Conservation (phyloP, 2,888 invertebrate species). For the Cantharis rustica region DNA sequence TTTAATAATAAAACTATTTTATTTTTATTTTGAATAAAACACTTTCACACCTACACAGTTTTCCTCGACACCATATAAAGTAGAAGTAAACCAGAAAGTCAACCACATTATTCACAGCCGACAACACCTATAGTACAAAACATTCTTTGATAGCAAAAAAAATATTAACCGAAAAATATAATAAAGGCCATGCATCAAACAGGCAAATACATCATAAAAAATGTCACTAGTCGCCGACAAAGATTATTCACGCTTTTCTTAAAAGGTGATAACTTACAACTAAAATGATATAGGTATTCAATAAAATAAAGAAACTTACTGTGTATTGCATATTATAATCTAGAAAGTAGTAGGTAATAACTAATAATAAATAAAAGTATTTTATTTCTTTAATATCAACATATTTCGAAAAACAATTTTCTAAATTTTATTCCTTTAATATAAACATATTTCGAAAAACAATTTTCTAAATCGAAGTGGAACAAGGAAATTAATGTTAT, state of each 20-base stretch:
- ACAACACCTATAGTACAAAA: slow-evolving; percentile 41
- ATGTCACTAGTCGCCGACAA: slow-evolving; percentile 23
- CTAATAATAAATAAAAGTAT: neutral
- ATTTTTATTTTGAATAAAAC: slow-evolving; percentile 38
- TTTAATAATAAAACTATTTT: neutral
- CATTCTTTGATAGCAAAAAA: slow-evolving; percentile 37
- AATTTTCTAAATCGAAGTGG: neutral
- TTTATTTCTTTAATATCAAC: neutral
- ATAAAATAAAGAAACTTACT: slow-evolving; percentile 4
- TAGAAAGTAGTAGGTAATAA: neutral
- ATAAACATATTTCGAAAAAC: neutral
- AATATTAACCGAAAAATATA: slow-evolving; percentile 34
- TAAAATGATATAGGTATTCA: slow-evolving; percentile 1
- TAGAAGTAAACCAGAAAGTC: slow-evolving; percentile 42
- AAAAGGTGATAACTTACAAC: slow-evolving; percentile 6
- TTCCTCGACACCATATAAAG: slow-evolving; percentile 35
- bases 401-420: neutral
- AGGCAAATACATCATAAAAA: slow-evolving; percentile 30
- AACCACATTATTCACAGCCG: slow-evolving; percentile 41
- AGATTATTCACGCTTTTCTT: slow-evolving; percentile 2
- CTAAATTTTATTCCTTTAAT: neutral
- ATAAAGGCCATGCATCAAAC: slow-evolving; percentile 30
- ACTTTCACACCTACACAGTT: slow-evolving; percentile 43
- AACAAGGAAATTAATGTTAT: neutral
- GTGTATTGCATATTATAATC: neutral